A percentile compares a stretch with the other conserved stretches of the same genome.
phyloP scores from a whole-genome alignment of 2,797 vertebrate genomes.

The Petrocephalus schoutedeni region DNA sequence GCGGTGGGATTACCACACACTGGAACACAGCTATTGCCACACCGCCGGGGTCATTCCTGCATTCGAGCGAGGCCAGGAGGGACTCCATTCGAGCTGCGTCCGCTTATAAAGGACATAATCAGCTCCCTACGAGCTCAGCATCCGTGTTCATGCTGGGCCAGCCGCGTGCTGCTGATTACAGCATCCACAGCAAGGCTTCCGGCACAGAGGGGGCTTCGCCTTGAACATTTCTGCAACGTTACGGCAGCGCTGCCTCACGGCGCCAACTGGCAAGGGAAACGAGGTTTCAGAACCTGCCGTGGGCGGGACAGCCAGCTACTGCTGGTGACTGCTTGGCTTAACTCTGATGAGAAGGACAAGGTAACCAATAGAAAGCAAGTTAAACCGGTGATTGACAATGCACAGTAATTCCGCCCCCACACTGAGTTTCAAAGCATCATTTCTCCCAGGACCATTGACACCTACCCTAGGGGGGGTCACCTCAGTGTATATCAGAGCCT shows the following conservation, averaged over 20 bases:
- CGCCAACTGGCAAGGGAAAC: background rate
- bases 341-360: background rate
- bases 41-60: background rate
- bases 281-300: background rate
- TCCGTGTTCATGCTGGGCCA: background rate
- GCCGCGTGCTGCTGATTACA: background rate
- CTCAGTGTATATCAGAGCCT: background rate
- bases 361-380: background rate
- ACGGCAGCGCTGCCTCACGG: background rate
- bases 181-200: background rate
- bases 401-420: background rate
- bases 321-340: background rate
- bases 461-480: background rate
- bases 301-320: background rate
- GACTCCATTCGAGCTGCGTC: background rate
- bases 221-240: background rate
- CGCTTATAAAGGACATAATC: slow-evolving; percentile 5
- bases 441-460: background rate
- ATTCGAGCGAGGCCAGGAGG: background rate
- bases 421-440: background rate
- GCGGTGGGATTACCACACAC: background rate
- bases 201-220: background rate
- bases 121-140: background rate
- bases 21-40: background rate
- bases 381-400: background rate